Percentiles rank a stretch among this genome's conserved stretches.
Conservation (phyloP, 2,113 vertebrate species). For the Nycticryphes semicollaris region DNA sequence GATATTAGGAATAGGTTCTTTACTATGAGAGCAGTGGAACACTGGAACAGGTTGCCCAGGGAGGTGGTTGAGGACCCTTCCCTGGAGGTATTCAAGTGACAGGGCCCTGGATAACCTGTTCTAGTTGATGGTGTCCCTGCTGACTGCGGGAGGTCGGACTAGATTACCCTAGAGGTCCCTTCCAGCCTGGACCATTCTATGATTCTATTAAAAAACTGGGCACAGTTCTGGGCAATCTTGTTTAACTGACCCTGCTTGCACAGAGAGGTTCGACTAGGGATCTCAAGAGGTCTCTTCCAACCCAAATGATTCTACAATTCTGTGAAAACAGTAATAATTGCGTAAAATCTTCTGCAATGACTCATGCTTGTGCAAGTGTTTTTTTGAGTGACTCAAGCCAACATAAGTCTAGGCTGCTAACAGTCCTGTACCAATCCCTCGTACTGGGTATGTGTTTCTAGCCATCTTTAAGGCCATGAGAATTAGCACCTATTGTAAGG, state of each 20-base stretch:
- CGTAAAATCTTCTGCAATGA: not conserved
- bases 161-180: too few species aligned
- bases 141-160: too few species aligned
- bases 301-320: not conserved
- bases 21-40: too few species aligned
- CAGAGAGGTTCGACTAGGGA: not conserved
- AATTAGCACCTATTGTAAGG: not conserved
- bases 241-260: not conserved
- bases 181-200: too few species aligned
- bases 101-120: too few species aligned
- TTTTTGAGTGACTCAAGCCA: not conserved
- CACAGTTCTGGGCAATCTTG: not conserved
- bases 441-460: not conserved
- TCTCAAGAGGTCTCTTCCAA: not conserved
- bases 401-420: not conserved
- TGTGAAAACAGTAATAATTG: not conserved
- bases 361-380: not conserved
- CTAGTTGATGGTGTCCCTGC: too few species aligned
- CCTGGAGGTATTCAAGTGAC: too few species aligned
- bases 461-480: not conserved
- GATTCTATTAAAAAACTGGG: not conserved
- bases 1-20: too few species aligned
- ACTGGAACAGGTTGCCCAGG: too few species aligned
- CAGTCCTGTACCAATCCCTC: not conserved
- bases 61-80: too few species aligned